A percentile compares a stretch with the other conserved stretches of the same genome.
These are phyloP conservation scores for Argopecten irradians DNA, from an alignment of 1,140 invertebrate species.

Conservation along the genomic window DNA sequence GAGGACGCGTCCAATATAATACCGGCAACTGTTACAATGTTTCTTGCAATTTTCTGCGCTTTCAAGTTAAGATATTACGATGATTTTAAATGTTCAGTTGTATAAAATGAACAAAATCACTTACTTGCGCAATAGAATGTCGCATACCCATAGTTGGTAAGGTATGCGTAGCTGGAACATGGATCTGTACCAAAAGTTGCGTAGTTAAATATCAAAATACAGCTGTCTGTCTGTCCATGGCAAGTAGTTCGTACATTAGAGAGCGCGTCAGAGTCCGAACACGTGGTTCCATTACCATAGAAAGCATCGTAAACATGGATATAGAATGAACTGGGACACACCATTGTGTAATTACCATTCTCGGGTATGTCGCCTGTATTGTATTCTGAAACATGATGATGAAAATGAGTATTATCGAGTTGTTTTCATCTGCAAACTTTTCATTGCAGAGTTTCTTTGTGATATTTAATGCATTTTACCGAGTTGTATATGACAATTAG, in stretches of 20 bases:
- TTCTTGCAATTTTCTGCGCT: no score
- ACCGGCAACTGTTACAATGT: no score
- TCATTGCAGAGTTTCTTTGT: no score
- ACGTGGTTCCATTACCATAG: background rate
- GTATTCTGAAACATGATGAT: background rate
- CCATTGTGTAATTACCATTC: background rate
- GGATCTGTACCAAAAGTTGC: background rate
- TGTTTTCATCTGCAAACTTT: no score
- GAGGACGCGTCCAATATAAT: no score
- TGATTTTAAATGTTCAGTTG: no score
- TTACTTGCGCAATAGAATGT: background rate
- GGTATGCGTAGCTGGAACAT: background rate
- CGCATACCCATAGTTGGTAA: background rate
- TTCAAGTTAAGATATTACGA: no score
- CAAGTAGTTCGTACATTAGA: background rate
- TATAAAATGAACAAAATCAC: no score
- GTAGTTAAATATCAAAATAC: background rate
- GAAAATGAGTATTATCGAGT: no score
- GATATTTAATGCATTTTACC: no score
- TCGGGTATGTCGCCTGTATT: background rate
- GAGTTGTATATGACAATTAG: no score
- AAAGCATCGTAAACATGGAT: background rate
- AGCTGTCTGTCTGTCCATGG: background rate
- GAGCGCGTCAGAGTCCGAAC: background rate
- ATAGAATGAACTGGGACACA: background rate